Conservation (phyloP, 2,113 vertebrate species). For the Gavia stellata region DNA sequence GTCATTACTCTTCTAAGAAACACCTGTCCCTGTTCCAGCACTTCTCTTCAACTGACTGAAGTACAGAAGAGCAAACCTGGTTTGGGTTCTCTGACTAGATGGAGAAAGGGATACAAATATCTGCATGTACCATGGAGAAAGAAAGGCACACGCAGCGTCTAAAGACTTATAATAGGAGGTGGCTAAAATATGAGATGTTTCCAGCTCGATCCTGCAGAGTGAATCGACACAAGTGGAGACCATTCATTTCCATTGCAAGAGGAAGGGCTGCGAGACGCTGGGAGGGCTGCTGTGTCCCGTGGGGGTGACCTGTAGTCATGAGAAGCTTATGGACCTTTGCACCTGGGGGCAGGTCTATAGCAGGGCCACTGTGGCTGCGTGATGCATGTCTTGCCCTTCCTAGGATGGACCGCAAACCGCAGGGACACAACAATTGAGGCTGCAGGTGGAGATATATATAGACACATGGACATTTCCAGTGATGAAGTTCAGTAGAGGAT, state of each 20-base stretch:
- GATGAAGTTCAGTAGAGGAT: not conserved
- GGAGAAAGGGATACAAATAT: not conserved
- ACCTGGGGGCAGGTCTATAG: not conserved
- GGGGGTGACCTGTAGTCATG: not conserved
- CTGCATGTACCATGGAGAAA: not conserved
- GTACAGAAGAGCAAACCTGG: not conserved
- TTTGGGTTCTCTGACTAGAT: not conserved
- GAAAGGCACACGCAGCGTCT: accelerated
- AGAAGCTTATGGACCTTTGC: not conserved
- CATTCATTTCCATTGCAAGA: not conserved
- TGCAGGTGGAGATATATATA: not conserved
- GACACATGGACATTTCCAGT: not conserved
- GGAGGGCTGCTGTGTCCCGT: not conserved
- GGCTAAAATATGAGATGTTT: not conserved
- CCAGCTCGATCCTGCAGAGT: not conserved
- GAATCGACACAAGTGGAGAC: not conserved
- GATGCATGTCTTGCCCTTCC: not conserved
- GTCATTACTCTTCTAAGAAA: not conserved
- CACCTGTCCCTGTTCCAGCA: not conserved
- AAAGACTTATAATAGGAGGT: not conserved
- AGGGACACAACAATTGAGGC: accelerated
- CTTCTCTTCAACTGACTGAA: not conserved
- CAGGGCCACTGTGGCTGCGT: accelerated
- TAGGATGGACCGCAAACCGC: not conserved
- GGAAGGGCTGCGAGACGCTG: not conserved